Evolutionary conservation across 2,113 vertebrate genomes (phyloP).

Genomic region (Tyrannus savana): DNA sequence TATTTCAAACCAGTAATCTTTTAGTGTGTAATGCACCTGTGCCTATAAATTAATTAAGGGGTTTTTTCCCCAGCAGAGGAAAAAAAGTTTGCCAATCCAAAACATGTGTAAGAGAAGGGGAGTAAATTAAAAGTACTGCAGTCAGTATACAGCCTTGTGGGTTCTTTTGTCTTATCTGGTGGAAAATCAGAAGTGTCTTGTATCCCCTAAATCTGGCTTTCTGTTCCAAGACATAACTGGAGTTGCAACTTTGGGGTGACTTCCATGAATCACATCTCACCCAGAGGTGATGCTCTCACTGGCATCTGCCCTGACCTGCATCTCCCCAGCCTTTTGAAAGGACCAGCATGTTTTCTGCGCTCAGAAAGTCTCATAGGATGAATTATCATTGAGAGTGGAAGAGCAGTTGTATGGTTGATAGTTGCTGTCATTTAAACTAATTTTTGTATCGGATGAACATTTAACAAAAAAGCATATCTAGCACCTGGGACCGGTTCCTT

Average conservation of each 20-base stretch:
- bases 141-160: neutral
- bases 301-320: neutral
- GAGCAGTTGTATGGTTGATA: neutral
- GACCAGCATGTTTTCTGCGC: neutral
- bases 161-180: neutral
- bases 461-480: neutral
- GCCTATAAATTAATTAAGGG: neutral
- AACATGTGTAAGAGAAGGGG: neutral
- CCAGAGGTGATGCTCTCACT: neutral
- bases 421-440: neutral
- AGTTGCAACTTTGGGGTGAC: neutral
- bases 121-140: neutral
- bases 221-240: neutral
- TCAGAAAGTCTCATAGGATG: neutral
- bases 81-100: neutral
- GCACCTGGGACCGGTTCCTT: neutral
- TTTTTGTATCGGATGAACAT: neutral
- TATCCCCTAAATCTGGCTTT: neutral
- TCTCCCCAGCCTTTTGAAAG: neutral
- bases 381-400: neutral
- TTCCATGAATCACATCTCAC: neutral
- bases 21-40: neutral
- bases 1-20: neutral
- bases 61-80: neutral
- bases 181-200: neutral